Conservation (phyloP, 2,113 vertebrate genomes). For the Conger conger region DNA sequence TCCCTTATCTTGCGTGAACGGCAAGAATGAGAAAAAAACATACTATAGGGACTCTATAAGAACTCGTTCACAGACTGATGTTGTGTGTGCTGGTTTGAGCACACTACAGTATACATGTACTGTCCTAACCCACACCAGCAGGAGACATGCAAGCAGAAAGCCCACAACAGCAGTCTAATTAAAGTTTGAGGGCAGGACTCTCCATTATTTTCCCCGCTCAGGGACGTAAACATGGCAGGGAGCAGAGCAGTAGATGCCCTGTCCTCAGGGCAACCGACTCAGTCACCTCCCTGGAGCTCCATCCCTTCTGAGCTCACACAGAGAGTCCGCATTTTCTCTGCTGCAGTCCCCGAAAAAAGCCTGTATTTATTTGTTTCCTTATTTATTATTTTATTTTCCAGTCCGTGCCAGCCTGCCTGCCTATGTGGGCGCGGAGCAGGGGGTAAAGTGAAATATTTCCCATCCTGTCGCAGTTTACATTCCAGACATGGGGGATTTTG, state of each 20-base stretch:
- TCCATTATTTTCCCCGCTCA: not conserved
- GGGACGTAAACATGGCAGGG: slow-evolving; percentile 18
- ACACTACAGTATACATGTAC: not conserved
- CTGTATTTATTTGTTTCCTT: not conserved
- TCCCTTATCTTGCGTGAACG: not conserved
- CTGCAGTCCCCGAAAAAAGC: not conserved
- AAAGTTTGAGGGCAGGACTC: not conserved
- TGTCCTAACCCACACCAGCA: not conserved
- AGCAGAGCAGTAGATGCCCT: not conserved
- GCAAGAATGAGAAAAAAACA: not conserved
- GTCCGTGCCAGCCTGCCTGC: not conserved
- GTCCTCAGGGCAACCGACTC: slow-evolving; percentile 5
- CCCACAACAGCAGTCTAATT: not conserved
- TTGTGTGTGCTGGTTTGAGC: not conserved
- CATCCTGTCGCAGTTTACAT: not conserved
- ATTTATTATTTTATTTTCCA: no score
- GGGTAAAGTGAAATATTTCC: not conserved
- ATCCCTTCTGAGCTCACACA: not conserved
- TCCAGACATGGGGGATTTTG: not conserved
- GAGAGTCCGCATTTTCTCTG: slow-evolving; percentile 8
- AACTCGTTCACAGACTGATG: not conserved
- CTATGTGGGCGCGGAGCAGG: not conserved
- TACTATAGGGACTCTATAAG: not conserved
- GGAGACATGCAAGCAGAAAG: not conserved
- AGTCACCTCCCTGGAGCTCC: not conserved